Conservation (phyloP, 2,888 invertebrate genomes). For the Tridacna crocea region DNA sequence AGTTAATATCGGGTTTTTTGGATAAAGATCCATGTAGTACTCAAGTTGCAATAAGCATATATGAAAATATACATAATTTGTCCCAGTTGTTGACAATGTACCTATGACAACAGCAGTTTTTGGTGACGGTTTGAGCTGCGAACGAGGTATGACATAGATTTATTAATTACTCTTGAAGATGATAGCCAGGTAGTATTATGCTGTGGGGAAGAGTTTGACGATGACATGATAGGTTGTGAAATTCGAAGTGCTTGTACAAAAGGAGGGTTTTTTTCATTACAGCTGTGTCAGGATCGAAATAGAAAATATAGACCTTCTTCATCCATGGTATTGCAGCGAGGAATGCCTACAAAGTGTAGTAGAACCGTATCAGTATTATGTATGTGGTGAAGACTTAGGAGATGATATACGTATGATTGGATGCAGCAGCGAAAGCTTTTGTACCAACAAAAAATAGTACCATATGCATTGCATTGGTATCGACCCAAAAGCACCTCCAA, state of each 20-base stretch:
- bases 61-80: conserved; percentile 15
- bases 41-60: conserved; percentile 35
- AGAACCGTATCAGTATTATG: conserved; percentile 29
- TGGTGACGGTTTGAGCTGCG: conserved; percentile 55
- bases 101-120: conserved; percentile 33
- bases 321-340: neutral
- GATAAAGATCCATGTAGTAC: conserved; percentile 32
- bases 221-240: conserved; percentile 28
- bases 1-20: too few species aligned
- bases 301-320: neutral
- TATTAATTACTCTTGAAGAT: neutral
- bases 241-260: conserved; percentile 21
- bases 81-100: conserved; percentile 22
- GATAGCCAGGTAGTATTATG: conserved; percentile 24
- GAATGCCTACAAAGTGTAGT: neutral
- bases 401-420: conserved; percentile 53
- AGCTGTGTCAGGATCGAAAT: neutral
- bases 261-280: neutral
- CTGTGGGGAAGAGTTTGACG: conserved; percentile 31
- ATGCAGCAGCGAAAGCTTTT: conserved; percentile 38
- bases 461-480: conserved; percentile 48
- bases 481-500: conserved; percentile 37
- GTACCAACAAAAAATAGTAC: conserved; percentile 53
- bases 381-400: conserved; percentile 46
- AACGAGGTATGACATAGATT: conserved; percentile 43